Evolutionary conservation across 1,140 invertebrate species (phyloP), one percentile per base, ranked within the genome.

Genomic region (Drosophila melanica): DNA sequence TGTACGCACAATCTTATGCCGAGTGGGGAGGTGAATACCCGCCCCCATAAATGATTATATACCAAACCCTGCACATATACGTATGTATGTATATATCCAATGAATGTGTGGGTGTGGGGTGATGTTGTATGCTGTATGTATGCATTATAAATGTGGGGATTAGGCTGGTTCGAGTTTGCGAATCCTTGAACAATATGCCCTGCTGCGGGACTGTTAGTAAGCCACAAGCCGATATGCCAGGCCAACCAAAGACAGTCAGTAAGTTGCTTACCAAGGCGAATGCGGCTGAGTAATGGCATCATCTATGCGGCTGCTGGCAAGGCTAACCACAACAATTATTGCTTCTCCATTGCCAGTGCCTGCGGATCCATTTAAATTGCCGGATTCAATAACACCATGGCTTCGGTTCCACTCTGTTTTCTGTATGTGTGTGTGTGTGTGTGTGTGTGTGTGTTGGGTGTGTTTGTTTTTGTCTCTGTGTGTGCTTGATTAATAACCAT

Each of bases 61-160:
- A 45, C 55, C 2, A 58, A 45, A 18, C 10, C 55, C 55, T 42
- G 11, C 23, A 8, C 30, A 58, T 20, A 33, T 58, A 45, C 23
- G 23, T 23, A 55, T 0, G 3, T 27, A 41, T 44, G 12, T 55
- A 4, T 27, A 33, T 58, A 30, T 39, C 4, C 9, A 12, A 27
- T 79, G 59, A 53, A 33, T 69, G 23, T 57, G 18, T 64, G 48
- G 47, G 50, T 54, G 14, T 50, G 2, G 20, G n/a, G n/a, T n/a
- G n/a, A 23, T 14, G 12, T 12, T 10, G 20, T n/a, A n/a, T 6
- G 6, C 14, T 47, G 27, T 71, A 54, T 72, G 51, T 79, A 33
- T 77, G 57, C 67, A 87, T 87, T 87, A 87, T 68, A 87, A 81
- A 86, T 87, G 81, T 66, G 66, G 55, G 82, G 82, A 79, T 86